Evolutionary conservation across 2,113 vertebrate species (phyloP), one percentile per base, ranked within the genome.

Genomic region (Paralichthys olivaceus): DNA sequence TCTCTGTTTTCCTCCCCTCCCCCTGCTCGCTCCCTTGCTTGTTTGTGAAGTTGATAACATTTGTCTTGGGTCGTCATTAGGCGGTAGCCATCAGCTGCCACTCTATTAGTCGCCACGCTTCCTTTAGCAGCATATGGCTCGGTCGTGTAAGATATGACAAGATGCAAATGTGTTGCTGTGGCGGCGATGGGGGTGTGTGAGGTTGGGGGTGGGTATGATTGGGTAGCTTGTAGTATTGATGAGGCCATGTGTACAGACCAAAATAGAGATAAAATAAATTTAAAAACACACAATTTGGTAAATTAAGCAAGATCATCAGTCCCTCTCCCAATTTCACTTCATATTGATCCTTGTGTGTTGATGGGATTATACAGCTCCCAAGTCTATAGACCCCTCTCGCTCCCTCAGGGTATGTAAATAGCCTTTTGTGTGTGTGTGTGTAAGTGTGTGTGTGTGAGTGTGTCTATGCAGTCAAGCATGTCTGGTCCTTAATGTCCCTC

Each of bases 81-180:
- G 88, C 91, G 82, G 87, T 85, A 81, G 71, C 89, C 86, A 88
- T 93, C 88, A 90, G 87, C 93, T 90, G 93, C 86, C 92, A 91
- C 88, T 92, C 92, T 93, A 91, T 94, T 93, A 94, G 90, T 91
- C 80, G 91, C 86, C 90, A 93, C 83, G 92, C 91, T 92, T 89
- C 88, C 90, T 90, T 92, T 90, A 91, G 80, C 89, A 92, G 86
- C 93, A 94, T 94, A 94, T 94, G 94, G 93, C 86, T 75, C 65
- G 81, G 82, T 89, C 76, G 86, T 89, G 90, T 90, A 91, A 90
- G 87, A 93, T 91, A 91, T 94, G 93, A 93, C 91, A 92, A 87
- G 93, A 94, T 93, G 90, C 93, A 93, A 94, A 94, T 94, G 87
- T 80, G 85, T 88, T 79, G 85, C 79, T 84, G 83, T 80, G 40